Conservation (phyloP, 2,888 invertebrate species). For the Suillia variegata region DNA sequence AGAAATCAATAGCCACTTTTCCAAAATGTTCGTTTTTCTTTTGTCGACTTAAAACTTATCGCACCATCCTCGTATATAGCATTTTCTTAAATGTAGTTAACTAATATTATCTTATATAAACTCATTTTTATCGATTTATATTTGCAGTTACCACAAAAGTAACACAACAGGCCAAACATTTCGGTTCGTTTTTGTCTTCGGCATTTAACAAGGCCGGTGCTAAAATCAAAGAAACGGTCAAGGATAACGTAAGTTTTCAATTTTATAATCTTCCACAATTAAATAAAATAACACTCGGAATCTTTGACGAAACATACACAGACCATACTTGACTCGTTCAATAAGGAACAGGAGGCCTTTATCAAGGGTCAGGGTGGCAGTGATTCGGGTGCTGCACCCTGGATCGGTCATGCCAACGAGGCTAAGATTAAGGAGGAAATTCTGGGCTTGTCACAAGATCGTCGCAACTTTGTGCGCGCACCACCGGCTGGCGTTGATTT, state of each 20-base stretch:
- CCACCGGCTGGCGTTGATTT: constrained; percentile 96
- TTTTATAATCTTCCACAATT: background rate
- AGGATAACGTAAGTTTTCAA: constrained; percentile 94
- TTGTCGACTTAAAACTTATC: too few relatives aligned
- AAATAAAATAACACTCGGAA: too few relatives aligned
- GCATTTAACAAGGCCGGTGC: constrained; percentile 96
- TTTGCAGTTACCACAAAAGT: constrained; percentile 83
- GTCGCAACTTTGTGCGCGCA: constrained; percentile 95
- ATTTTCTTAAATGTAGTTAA: too few relatives aligned
- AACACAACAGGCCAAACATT: constrained; percentile 85
- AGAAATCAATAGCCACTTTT: too few relatives aligned
- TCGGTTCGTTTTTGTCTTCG: constrained; percentile 91
- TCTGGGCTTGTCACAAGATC: constrained; percentile 93
- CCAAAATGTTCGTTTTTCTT: too few relatives aligned
- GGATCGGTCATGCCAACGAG: constrained; percentile 96
- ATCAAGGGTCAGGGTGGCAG: constrained; percentile 81
- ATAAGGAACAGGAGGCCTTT: constrained; percentile 96
- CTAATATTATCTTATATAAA: too few relatives aligned
- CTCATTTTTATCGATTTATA: too few relatives aligned
- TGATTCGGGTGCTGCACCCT: constrained; percentile 80
- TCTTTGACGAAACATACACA: too few relatives aligned
- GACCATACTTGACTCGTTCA: constrained; percentile 96
- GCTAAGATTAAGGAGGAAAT: constrained; percentile 94
- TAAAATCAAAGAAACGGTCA: constrained; percentile 94
- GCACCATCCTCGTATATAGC: too few relatives aligned